Percentiles rank a stretch among this genome's conserved stretches.
phyloP scores from a whole-genome alignment of 1,140 invertebrate genomes.

The Lepidurus apus region DNA sequence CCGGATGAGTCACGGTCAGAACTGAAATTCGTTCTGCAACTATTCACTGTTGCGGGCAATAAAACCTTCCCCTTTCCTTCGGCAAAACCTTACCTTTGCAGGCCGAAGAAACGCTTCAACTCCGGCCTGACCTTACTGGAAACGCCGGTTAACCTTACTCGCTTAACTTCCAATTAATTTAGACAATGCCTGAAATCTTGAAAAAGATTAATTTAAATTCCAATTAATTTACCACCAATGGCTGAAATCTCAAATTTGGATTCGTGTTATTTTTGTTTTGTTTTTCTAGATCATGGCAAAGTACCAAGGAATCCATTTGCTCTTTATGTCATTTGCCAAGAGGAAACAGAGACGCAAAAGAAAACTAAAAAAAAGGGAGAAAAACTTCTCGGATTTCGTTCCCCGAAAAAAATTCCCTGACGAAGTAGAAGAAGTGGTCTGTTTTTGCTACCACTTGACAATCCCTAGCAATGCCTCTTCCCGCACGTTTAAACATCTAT shows the following conservation, averaged over 20 bases:
- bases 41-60: too few species aligned
- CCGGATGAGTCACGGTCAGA: too few species aligned
- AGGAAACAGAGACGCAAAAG: background rate
- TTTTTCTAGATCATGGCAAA: background rate
- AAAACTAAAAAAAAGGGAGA: background rate
- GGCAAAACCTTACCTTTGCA: too few species aligned
- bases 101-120: background rate
- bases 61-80: too few species aligned
- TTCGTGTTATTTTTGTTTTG: background rate
- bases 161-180: background rate
- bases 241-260: background rate
- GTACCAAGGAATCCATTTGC: background rate
- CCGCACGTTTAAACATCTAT: slow-evolving; percentile 15
- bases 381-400: background rate
- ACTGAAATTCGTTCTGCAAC: too few species aligned
- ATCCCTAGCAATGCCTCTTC: slow-evolving; percentile 14
- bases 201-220: too few species aligned
- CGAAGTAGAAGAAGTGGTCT: background rate
- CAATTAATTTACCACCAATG: background rate
- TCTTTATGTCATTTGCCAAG: background rate
- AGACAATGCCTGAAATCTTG: background rate
- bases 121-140: too few species aligned
- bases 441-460: slow-evolving; percentile 15
- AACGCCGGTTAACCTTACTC: too few species aligned
- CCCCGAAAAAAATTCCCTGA: too few species aligned